A percentile compares a stretch with the other conserved stretches of the same genome.
phyloP scores from a whole-genome alignment of 2,888 invertebrate species.

The Drosophila falleni region DNA sequence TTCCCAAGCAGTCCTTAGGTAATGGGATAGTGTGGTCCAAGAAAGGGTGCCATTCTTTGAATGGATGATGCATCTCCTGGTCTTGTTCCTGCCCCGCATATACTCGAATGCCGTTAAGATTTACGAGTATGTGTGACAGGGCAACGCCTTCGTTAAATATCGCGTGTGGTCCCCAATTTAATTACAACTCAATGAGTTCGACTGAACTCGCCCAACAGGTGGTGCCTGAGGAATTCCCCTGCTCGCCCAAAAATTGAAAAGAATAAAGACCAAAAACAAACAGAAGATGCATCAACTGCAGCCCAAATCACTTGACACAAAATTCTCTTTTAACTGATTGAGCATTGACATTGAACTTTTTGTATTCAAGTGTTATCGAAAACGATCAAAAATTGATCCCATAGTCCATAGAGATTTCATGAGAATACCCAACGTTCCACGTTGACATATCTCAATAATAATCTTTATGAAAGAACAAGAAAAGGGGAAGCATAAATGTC shows the following conservation, averaged over 20 bases:
- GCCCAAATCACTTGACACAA: conserved; percentile 60
- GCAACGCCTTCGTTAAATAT: conserved; percentile 47
- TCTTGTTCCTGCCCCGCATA: conserved; percentile 43
- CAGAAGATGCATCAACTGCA: conserved; percentile 52
- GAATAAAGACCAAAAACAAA: conserved; percentile 2
- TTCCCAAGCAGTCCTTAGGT: conserved; percentile 59
- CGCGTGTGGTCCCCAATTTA: conserved; percentile 70
- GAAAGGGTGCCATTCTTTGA: conserved; percentile 57
- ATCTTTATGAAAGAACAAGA: conserved; percentile 37
- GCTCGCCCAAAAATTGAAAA: neutral
- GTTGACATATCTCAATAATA: conserved; percentile 58
- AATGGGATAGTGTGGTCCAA: conserved; percentile 44
- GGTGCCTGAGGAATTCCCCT: conserved; percentile 39
- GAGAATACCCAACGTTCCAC: conserved; percentile 34
- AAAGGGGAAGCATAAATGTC: conserved; percentile 33
- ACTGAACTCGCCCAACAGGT: conserved; percentile 74
- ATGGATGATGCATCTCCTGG: conserved; percentile 49
- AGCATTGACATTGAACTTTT: conserved; percentile 75
- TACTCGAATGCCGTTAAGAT: conserved; percentile 61
- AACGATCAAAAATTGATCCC: conserved; percentile 24
- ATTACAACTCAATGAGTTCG: conserved; percentile 79
- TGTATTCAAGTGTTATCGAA: conserved; percentile 44
- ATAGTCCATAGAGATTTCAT: conserved; percentile 44
- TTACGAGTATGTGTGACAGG: conserved; percentile 60
- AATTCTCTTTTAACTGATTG: conserved; percentile 60